These are phyloP conservation scores for Mylabris phalerata DNA, from an alignment of 1,140 invertebrate species.

Conservation along the genomic window DNA sequence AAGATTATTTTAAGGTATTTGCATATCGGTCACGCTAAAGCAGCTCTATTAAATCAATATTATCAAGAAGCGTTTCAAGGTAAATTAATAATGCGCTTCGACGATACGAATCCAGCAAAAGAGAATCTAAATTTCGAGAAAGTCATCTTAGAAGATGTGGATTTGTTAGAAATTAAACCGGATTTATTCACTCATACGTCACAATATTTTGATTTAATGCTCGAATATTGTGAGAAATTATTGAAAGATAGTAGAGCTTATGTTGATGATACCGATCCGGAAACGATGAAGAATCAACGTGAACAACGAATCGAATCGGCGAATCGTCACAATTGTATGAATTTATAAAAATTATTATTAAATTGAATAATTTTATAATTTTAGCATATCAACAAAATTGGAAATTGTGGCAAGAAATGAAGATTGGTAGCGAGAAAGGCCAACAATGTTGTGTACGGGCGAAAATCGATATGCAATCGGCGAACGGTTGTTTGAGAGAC, in stretches of 20 bases:
- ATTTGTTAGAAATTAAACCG: slow-evolving; percentile 85
- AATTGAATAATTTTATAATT: slow-evolving; percentile 8
- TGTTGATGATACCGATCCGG: slow-evolving; percentile 92
- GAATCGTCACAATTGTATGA: slow-evolving; percentile 78
- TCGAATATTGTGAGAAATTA: slow-evolving; percentile 82
- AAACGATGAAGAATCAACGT: slow-evolving; percentile 90
- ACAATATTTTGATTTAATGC: slow-evolving; percentile 91
- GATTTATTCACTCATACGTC: slow-evolving; percentile 94
- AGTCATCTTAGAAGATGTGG: slow-evolving; percentile 93
- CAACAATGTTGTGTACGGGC: slow-evolving; percentile 64
- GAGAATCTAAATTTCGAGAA: slow-evolving; percentile 98
- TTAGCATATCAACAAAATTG: slow-evolving; percentile 82
- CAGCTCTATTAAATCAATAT: slow-evolving; percentile 95
- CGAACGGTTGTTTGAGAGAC: slow-evolving; percentile 95
- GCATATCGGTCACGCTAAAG: slow-evolving; percentile 99
- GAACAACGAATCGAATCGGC: slow-evolving; percentile 82
- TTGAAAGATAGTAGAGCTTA: slow-evolving; percentile 87
- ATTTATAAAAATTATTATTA: slow-evolving; percentile 25
- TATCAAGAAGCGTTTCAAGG: slow-evolving; percentile 93
- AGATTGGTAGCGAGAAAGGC: slow-evolving; percentile 58
- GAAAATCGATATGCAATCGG: slow-evolving; percentile 95
- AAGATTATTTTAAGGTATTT: slow-evolving; percentile 48
- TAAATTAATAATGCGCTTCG: slow-evolving; percentile 96
- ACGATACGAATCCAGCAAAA: slow-evolving; percentile 99
- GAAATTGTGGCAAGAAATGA: slow-evolving; percentile 93